Percentiles rank a stretch among this genome's conserved stretches.
phyloP scores from a whole-genome alignment of 1,140 invertebrate species.

The Leptopilina boulardi region DNA sequence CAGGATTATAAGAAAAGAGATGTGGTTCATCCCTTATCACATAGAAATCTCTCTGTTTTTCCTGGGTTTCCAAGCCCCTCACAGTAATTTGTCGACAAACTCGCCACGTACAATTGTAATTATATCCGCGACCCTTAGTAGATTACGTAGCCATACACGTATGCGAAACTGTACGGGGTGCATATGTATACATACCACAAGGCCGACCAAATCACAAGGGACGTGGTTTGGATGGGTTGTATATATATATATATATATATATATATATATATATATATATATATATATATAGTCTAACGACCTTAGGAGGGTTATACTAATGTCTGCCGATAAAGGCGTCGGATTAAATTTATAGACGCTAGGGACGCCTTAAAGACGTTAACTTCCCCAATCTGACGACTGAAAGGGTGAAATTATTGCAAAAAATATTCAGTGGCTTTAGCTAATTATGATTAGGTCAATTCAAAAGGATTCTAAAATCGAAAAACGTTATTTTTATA shows the following conservation, averaged over 20 bases:
- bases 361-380: conserved; percentile 13
- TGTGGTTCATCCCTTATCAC: not conserved
- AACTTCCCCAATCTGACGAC: not conserved
- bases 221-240: no score
- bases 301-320: conserved; percentile 50
- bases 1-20: not conserved
- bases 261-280: conserved; percentile 7
- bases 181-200: conserved; percentile 1
- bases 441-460: not conserved
- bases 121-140: conserved; percentile 43
- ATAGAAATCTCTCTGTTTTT: not conserved
- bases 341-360: conserved; percentile 8
- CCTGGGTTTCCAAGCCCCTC: not conserved
- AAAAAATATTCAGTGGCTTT: not conserved
- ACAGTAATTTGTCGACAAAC: conserved; percentile 39
- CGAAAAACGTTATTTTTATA: not conserved
- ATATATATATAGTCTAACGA: conserved; percentile 29
- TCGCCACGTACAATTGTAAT: conserved; percentile 51
- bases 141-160: not conserved
- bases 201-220: not conserved
- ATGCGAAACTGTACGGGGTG: not conserved
- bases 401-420: not conserved
- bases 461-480: not conserved
- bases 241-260: not conserved
- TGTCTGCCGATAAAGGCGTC: conserved; percentile 43